Evolutionary conservation across 1,140 invertebrate species (phyloP).

Genomic region (Zaprionus taronus): DNA sequence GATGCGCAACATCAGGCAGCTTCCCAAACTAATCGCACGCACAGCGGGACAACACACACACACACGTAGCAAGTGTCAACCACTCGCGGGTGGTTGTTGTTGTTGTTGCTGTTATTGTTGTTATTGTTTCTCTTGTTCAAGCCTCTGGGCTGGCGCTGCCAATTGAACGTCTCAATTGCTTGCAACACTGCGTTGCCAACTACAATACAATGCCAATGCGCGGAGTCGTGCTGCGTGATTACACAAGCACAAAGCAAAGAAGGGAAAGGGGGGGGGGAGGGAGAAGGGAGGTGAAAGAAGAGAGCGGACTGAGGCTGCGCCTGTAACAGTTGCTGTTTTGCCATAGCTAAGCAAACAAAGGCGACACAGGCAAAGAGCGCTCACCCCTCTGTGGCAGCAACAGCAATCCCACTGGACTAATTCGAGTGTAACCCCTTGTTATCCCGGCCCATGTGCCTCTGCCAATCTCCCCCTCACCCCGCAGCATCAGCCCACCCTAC

Average conservation of each 20-base stretch:
- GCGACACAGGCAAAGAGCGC: constrained; percentile 22
- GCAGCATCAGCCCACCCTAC: background rate
- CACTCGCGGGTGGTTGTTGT: constrained; percentile 37
- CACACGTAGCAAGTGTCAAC: constrained; percentile 37
- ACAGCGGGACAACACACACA: constrained; percentile 52
- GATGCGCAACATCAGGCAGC: constrained; percentile 71
- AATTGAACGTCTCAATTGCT: constrained; percentile 79
- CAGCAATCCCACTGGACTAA: constrained; percentile 73
- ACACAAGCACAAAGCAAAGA: constrained; percentile 51
- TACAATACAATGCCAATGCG: constrained; percentile 23
- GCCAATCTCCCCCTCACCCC: background rate
- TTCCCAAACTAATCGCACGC: constrained; percentile 79
- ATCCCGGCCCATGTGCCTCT: constrained; percentile 28
- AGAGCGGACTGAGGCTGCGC: constrained; percentile 10
- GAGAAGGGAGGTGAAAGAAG: background rate
- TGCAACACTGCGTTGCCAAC: constrained; percentile 44
- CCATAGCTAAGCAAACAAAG: constrained; percentile 52
- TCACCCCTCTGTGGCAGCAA: constrained; percentile 21
- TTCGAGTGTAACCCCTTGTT: constrained; percentile 80
- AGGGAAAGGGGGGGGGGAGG: constrained; percentile 27
- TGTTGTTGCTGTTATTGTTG: constrained; percentile 21
- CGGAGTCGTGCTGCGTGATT: constrained; percentile 69
- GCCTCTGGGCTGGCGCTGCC: constrained; percentile 42
- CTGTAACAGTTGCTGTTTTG: constrained; percentile 36
- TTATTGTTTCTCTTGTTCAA: constrained; percentile 43